Conservation (phyloP, 2,113 vertebrate species). For the Falco punctatus region DNA sequence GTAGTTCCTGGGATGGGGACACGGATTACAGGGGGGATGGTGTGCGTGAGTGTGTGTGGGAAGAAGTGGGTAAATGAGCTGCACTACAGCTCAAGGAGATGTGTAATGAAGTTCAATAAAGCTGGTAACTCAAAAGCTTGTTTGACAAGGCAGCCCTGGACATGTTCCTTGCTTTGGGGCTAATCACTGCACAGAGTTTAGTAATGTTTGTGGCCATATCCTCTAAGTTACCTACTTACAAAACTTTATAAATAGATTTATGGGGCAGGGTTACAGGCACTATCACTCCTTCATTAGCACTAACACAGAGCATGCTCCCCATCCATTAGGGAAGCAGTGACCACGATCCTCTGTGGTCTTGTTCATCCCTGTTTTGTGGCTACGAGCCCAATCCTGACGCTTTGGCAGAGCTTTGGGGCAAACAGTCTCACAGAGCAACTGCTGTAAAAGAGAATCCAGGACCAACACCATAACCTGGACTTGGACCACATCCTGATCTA, state of each 20-base stretch:
- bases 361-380: not conserved
- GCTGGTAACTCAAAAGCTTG: not conserved
- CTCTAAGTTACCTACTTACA: not conserved
- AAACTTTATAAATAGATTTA: not conserved
- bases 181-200: not conserved
- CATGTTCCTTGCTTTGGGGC: not conserved
- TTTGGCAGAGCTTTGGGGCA: not conserved
- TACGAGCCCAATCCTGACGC: not conserved
- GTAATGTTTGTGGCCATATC: not conserved
- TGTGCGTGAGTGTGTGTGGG: not conserved
- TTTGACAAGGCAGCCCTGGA: not conserved
- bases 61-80: not conserved
- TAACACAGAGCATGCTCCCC: rapidly evolving
- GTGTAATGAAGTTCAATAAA: not conserved
- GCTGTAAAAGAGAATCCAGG: not conserved
- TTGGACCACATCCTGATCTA: not conserved
- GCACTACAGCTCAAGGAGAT: not conserved
- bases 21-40: rapidly evolving
- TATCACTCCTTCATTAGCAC: not conserved
- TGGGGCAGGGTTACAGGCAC: not conserved
- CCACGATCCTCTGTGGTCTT: not conserved
- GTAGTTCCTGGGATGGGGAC: not conserved
- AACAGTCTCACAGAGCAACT: not conserved
- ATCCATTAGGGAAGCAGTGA: not conserved
- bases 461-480: not conserved